Conservation (phyloP, 2,888 invertebrate genomes). For the Eueremaeus valkanovi region DNA sequence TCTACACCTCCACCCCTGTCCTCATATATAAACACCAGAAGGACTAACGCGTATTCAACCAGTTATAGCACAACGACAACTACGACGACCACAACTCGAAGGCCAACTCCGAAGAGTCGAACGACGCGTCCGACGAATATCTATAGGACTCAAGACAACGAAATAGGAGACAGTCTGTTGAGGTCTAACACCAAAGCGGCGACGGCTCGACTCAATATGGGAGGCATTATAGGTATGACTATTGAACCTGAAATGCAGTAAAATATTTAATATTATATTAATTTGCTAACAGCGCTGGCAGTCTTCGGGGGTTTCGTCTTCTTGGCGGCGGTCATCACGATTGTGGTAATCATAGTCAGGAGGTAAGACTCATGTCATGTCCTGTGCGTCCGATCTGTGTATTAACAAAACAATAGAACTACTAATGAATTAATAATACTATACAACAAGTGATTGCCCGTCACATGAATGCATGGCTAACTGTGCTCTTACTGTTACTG, state of each 20-base stretch:
- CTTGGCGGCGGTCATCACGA: constrained; percentile 80
- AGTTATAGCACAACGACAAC: constrained; percentile 46
- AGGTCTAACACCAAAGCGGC: neutral
- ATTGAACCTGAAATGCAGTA: too few relatives aligned
- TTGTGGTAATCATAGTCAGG: constrained; percentile 77
- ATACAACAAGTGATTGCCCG: neutral
- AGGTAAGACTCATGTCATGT: constrained; percentile 62
- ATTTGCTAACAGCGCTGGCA: too few relatives aligned
- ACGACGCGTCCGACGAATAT: constrained; percentile 40
- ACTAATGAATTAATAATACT: neutral
- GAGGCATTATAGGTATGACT: constrained; percentile 81
- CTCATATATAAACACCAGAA: constrained; percentile 19
- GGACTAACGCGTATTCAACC: neutral
- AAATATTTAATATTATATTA: too few relatives aligned
- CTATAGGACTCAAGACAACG: constrained; percentile 33
- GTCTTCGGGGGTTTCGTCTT: constrained; percentile 88
- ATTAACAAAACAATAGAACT: neutral
- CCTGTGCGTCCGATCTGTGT: neutral
- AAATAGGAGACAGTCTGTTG: constrained; percentile 35
- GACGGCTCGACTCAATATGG: constrained; percentile 48
- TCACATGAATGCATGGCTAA: constrained; percentile 28
- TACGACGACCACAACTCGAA: constrained; percentile 48
- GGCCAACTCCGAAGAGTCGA: constrained; percentile 45
- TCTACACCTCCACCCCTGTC: neutral
- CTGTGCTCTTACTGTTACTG: constrained; percentile 20